phyloP scores from a whole-genome alignment of 2,113 vertebrate genomes.

The Nannospalax galili region DNA sequence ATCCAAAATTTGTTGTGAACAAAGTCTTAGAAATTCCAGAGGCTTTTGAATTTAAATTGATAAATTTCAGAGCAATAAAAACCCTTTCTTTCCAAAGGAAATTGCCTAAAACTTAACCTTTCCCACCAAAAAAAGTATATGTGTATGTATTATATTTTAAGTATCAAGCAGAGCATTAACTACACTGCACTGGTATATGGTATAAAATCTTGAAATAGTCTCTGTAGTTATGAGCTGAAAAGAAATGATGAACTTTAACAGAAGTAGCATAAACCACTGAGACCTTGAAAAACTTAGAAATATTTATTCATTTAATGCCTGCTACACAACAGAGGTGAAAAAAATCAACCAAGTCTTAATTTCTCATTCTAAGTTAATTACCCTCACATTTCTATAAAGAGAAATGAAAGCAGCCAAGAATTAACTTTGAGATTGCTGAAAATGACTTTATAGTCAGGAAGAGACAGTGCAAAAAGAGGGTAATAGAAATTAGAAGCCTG shows the following conservation, averaged over 20 bases:
- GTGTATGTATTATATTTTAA: conserved; percentile 12
- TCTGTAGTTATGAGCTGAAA: conserved; percentile 34
- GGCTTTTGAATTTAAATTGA: conserved; percentile 58
- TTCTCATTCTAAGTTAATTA: background rate
- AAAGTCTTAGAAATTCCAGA: conserved; percentile 61
- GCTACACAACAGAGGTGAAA: background rate
- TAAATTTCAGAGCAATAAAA: conserved; percentile 81
- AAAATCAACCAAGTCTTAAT: background rate
- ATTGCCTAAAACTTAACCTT: conserved; percentile 78
- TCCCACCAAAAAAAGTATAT: conserved; percentile 77
- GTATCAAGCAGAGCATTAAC: conserved; percentile 22
- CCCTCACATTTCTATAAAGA: background rate
- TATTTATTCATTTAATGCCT: conserved; percentile 19
- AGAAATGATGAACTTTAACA: conserved; percentile 49
- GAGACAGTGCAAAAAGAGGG: conserved; percentile 42
- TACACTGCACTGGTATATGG: background rate
- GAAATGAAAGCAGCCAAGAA: conserved; percentile 48
- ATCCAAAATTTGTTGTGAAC: conserved; percentile 68
- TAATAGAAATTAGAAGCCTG: background rate
- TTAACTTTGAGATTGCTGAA: conserved; percentile 25
- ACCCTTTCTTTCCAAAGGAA: conserved; percentile 69
- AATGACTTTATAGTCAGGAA: conserved; percentile 28
- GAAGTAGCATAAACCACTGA: conserved; percentile 2
- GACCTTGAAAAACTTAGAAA: conserved; percentile 34
- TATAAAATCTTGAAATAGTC: conserved; percentile 41